These are phyloP conservation scores for Pseudopleuronectes americanus DNA, from an alignment of 2,797 vertebrate species.

Conservation along the genomic window DNA sequence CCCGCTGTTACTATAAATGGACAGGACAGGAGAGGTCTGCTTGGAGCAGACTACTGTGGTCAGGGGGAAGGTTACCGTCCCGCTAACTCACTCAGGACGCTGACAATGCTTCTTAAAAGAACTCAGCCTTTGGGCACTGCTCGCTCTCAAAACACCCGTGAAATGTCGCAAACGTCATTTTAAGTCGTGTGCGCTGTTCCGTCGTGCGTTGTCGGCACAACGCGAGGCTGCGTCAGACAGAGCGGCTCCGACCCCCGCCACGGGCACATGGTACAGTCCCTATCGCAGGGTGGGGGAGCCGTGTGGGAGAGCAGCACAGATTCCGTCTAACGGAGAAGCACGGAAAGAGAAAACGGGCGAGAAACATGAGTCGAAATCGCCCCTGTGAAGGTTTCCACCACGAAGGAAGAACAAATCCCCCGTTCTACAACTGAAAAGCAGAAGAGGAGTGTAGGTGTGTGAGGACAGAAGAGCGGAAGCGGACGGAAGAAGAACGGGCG, in stretches of 20 bases:
- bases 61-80: constrained; percentile 52
- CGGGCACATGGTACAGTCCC: constrained; percentile 78
- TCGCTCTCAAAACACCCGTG: constrained; percentile 11
- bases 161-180: constrained; percentile 16
- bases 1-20: constrained; percentile 89
- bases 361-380: constrained; percentile 68
- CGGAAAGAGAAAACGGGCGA: constrained; percentile 70
- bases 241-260: constrained; percentile 37
- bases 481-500: constrained; percentile 41
- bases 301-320: constrained; percentile 75
- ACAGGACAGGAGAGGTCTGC: constrained; percentile 79
- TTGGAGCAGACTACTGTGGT: constrained; percentile 73
- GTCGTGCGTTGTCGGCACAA: constrained; percentile 18
- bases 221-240: constrained; percentile 58
- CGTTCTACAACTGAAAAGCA: constrained; percentile 17
- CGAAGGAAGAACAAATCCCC: constrained; percentile 50
- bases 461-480: constrained; percentile 24
- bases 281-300: constrained; percentile 80
- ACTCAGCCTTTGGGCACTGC: fast-evolving
- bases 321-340: constrained; percentile 77
- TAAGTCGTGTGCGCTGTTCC: constrained; percentile 14
- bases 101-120: neutral
- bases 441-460: constrained; percentile 16
- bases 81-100: constrained; percentile 1
- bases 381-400: constrained; percentile 73